phyloP scores from a whole-genome alignment of 2,888 invertebrate genomes.

The Dusona sp. region DNA sequence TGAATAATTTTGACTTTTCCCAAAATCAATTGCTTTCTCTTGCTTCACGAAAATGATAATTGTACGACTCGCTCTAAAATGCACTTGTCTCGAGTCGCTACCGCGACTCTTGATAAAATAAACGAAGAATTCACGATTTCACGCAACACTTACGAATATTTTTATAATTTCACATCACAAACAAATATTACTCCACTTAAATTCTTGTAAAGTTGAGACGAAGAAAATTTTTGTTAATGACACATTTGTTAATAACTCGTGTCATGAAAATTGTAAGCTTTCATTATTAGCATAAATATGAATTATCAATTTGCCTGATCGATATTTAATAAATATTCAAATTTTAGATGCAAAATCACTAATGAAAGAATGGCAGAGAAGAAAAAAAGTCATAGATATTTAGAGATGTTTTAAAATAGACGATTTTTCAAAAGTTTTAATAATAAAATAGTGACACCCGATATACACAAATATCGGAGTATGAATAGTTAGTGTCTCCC shows the following conservation, averaged over 20 bases:
- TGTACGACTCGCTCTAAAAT: too few relatives aligned
- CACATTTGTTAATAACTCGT: not conserved
- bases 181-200: too few relatives aligned
- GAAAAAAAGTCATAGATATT: not conserved
- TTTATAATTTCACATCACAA: not conserved
- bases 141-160: not conserved
- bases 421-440: not conserved
- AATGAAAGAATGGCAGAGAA: not conserved
- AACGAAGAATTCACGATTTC: not conserved
- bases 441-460: slow-evolving; percentile 1
- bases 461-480: slow-evolving; percentile 27
- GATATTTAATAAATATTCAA: not conserved
- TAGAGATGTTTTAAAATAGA: not conserved
- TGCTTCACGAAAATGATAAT: not conserved
- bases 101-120: too few relatives aligned
- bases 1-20: not conserved
- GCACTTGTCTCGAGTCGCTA: too few relatives aligned
- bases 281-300: not conserved
- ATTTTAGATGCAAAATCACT: not conserved
- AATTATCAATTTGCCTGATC: too few relatives aligned
- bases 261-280: not conserved
- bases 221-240: not conserved
- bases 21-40: not conserved
- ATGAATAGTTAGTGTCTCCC: slow-evolving; percentile 44
- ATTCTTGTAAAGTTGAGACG: not conserved